phyloP scores from a whole-genome alignment of 2,113 vertebrate species.

The Xyrauchen texanus region DNA sequence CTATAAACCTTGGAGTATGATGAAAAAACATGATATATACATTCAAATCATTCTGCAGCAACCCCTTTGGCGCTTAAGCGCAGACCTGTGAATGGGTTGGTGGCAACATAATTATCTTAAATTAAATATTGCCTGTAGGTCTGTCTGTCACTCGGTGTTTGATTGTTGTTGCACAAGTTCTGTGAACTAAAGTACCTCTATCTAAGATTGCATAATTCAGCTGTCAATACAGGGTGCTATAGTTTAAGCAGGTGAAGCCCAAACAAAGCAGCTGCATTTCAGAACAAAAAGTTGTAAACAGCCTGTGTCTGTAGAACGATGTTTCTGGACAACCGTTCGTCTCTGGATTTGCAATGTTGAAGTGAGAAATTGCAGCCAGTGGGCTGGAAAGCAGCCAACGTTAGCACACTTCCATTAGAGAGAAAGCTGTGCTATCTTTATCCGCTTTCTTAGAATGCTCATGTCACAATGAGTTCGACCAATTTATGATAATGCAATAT shows the following conservation, averaged over 20 bases:
- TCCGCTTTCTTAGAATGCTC: constrained; percentile 23
- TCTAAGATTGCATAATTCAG: constrained; percentile 25
- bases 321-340: background rate
- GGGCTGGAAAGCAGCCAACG: constrained; percentile 34
- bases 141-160: background rate
- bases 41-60: too few relatives aligned
- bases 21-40: too few relatives aligned
- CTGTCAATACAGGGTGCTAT: background rate
- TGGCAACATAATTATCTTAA: constrained; percentile 4
- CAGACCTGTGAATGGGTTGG: background rate
- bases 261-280: constrained; percentile 1
- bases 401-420: constrained; percentile 10
- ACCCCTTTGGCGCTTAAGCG: background rate
- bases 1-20: too few relatives aligned
- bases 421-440: constrained; percentile 25
- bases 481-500: constrained; percentile 38
- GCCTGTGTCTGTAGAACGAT: background rate
- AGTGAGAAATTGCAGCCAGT: constrained; percentile 29
- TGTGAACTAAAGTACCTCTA: constrained; percentile 27
- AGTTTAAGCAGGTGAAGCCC: constrained; percentile 23
- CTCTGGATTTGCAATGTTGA: constrained; percentile 27
- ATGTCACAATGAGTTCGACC: constrained; percentile 31
- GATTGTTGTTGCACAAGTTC: constrained; percentile 17
- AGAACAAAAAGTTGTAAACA: constrained; percentile 40
- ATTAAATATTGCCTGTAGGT: constrained; percentile 17